phyloP scores from a whole-genome alignment of 2,113 vertebrate genomes.

The Boulengeromyrus knoepffleri region DNA sequence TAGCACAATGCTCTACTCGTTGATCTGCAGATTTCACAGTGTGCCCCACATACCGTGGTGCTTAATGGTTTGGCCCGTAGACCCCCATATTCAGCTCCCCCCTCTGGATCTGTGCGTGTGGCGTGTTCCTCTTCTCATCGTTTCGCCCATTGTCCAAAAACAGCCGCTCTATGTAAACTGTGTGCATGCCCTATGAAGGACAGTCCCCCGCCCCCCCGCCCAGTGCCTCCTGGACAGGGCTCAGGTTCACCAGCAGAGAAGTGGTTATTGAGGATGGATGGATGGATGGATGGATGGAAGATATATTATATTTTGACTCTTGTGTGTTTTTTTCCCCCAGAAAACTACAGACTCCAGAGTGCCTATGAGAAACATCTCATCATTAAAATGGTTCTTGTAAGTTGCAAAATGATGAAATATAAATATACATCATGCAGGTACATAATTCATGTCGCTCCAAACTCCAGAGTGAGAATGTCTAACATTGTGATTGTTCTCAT shows the following conservation, averaged over 20 bases:
- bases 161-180: not conserved
- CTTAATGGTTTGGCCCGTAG: not conserved
- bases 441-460: not conserved
- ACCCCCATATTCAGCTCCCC: not conserved
- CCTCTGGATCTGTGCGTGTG: not conserved
- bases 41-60: not conserved
- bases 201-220: not conserved
- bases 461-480: not conserved
- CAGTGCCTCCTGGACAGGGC: not conserved
- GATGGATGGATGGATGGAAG: not conserved
- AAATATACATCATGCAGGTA: not conserved
- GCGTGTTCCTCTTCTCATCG: not conserved
- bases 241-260: not conserved
- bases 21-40: not conserved
- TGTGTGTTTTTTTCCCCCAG: constrained; percentile 52
- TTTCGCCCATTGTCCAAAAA: not conserved
- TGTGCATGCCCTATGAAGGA: not conserved
- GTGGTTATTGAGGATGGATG: not conserved
- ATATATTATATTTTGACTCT: not conserved
- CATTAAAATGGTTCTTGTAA: constrained; percentile 97
- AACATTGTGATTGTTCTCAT: constrained; percentile 19
- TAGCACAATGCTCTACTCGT: not conserved
- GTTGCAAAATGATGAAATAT: constrained; percentile 34
- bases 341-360: constrained; percentile 97
- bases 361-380: constrained; percentile 98